Percentiles rank a stretch among this genome's conserved stretches.
Evolutionary conservation across 2,113 vertebrate species (phyloP).

Genomic region (Aythya baeri): DNA sequence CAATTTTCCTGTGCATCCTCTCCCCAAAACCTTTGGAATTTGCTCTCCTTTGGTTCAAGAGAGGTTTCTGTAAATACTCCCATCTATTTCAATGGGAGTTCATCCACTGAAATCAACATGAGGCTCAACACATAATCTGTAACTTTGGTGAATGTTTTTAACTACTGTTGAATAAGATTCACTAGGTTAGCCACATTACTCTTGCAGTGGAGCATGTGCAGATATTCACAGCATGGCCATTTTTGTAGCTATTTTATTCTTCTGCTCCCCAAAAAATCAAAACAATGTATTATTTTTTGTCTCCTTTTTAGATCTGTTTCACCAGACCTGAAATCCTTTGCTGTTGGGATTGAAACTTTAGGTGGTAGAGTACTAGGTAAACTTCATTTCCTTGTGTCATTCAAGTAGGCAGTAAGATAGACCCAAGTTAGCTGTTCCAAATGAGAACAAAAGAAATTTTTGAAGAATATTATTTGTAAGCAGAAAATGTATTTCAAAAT

Average conservation of each 20-base stretch:
- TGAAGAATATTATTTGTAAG: neutral
- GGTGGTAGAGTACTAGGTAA: constrained; percentile 83
- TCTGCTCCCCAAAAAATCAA: neutral
- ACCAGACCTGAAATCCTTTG: constrained; percentile 88
- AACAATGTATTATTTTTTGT: neutral
- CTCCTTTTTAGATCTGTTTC: constrained; percentile 79
- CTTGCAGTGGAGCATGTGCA: rapidly evolving
- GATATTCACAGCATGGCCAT: neutral
- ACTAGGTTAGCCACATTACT: neutral
- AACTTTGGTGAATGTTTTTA: neutral
- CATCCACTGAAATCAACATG: neutral
- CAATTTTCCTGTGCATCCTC: neutral
- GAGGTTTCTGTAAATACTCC: neutral
- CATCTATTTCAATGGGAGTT: neutral
- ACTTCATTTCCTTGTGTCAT: neutral
- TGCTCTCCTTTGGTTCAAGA: neutral
- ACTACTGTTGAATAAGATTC: neutral
- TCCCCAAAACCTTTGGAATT: neutral
- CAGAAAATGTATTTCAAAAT: neutral
- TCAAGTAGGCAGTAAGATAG: neutral
- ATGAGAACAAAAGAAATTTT: neutral
- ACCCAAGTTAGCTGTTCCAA: neutral
- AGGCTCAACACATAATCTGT: neutral
- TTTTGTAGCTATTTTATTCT: neutral
- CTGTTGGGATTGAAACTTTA: constrained; percentile 84